phyloP scores from a whole-genome alignment of 2,113 vertebrate genomes.

The Otus sunia region DNA sequence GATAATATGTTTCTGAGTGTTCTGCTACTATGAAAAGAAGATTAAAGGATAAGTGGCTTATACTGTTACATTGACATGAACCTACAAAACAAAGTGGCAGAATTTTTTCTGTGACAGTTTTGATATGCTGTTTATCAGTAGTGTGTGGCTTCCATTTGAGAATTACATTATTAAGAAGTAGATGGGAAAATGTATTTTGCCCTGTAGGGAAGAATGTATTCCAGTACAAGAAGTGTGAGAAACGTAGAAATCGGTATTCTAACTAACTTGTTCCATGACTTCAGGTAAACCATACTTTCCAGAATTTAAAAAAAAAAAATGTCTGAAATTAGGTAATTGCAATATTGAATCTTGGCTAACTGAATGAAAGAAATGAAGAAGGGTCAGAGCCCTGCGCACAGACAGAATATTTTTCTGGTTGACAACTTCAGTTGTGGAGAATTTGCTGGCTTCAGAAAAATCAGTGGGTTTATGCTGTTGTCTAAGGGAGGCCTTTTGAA shows the following conservation, averaged over 20 bases:
- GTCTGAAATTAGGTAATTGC: background rate
- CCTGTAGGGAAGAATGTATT: background rate
- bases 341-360: background rate
- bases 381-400: background rate
- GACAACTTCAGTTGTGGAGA: background rate
- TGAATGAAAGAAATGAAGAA: background rate
- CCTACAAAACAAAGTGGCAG: constrained; percentile 27
- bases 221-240: background rate
- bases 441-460: background rate
- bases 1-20: background rate
- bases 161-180: background rate
- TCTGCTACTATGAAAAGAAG: constrained; percentile 42
- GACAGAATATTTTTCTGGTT: background rate
- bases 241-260: background rate
- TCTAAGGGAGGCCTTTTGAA: background rate
- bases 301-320: background rate
- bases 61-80: background rate
- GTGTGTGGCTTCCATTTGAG: background rate
- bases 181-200: background rate
- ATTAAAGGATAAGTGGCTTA: constrained; percentile 63
- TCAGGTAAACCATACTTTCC: background rate
- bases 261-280: background rate
- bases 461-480: background rate
- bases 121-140: background rate
- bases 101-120: background rate